A percentile compares a stretch with the other conserved stretches of the same genome.
Conservation (phyloP, 2,113 vertebrate genomes). For the Scartelaos histophorus region DNA sequence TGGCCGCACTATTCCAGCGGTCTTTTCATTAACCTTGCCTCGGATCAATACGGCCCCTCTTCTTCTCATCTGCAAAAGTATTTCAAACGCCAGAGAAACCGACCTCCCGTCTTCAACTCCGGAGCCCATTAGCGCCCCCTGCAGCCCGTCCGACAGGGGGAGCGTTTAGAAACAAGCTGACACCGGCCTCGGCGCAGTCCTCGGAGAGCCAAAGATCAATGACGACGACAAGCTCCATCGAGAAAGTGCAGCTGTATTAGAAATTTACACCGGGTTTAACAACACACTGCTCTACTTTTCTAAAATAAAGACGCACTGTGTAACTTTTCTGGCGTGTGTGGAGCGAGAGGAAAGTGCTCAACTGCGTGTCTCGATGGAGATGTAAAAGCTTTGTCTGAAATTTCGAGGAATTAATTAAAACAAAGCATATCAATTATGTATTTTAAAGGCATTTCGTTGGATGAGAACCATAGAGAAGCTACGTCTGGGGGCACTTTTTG, state of each 20-base stretch:
- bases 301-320: too few species aligned
- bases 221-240: conserved; percentile 43
- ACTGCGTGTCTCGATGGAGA: too few species aligned
- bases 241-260: conserved; percentile 10
- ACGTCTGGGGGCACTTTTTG: too few species aligned
- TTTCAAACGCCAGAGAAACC: conserved; percentile 52
- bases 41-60: conserved; percentile 69
- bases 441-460: too few species aligned
- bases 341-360: too few species aligned
- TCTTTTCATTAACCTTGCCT: conserved; percentile 71
- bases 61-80: conserved; percentile 35
- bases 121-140: not conserved
- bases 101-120: not conserved
- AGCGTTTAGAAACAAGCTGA: conserved; percentile 51
- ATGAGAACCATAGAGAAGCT: too few species aligned
- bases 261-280: conserved; percentile 35
- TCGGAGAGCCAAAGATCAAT: conserved; percentile 59
- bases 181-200: conserved; percentile 72
- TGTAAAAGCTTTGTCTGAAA: too few species aligned
- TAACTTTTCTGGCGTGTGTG: too few species aligned
- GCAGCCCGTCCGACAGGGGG: conserved; percentile 36
- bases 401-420: too few species aligned
- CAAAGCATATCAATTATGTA: too few species aligned
- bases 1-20: conserved; percentile 43
- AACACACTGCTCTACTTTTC: not conserved